Base-by-base conservation (phyloP, 2,113 vertebrate genomes). In the Hippoglossus stenolepis region DNA sequence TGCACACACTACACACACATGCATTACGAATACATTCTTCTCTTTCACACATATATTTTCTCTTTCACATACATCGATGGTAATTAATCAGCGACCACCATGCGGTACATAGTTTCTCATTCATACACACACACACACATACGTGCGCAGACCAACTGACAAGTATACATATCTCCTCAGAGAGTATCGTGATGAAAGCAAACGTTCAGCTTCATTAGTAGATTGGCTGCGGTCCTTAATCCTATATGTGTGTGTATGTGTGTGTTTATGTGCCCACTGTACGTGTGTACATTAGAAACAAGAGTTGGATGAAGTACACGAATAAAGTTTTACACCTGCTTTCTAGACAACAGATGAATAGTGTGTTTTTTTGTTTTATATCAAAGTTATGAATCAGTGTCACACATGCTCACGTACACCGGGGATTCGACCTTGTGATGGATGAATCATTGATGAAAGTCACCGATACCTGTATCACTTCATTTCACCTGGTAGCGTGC, bases 81-180 rank as follows among this genome's bases (percentile, higher is more conserved):
- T 77, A 88, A 87, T 92, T 87, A 92, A 90, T 92, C 90, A 90
- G 70, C 66, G 82, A n/a, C 88, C 89, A 92, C 90, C 91, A 58
- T 79, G 84, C 77, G 66, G 70, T 95, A 85, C 74, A 72, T 77
- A 72, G 51, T 63, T 79, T 84, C 66, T 70, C 62, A n/a, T 65
- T 60, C 80, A 77, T 60, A 70, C 13, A 82, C 53, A 47, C 51
- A 31, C 62, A 70, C 14, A 84, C 53, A 51, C 51, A 74, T 45
- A 75, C 28, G 54, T 24, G 84, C 94, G 95, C 93, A 96, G 94
- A 93, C 94, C 84, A 88, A 87, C 89, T 96, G 95, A 96, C 95
- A 96, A 95, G 95, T 95, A 94, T 94, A 96, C 95, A 95, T 94
- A 95, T 96, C 94, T 93, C 95, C 95, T 96, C 85, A 88, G 95